Evolutionary conservation across 2,888 invertebrate species (phyloP), one percentile per base, ranked within the genome.

Genomic region (Scaptodrosophila latifasciaeformis): DNA sequence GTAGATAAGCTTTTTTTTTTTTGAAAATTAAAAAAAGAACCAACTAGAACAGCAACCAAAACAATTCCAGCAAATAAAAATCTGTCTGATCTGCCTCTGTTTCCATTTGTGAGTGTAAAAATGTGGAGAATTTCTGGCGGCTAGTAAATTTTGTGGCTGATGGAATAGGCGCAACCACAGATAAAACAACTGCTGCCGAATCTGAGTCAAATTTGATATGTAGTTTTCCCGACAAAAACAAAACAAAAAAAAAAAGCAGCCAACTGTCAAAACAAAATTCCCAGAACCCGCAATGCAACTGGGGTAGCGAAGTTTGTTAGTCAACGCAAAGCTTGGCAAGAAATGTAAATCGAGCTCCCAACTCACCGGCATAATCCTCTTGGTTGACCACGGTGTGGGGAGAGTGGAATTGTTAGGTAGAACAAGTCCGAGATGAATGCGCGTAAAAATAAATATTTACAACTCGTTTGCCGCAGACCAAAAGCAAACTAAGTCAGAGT

Each of bases 371-470:
- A 49, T 57, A 44, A 49, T 40, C 37, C 49, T 47, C 15, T 58
- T 27, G 31, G 59, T 34, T 19, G 58, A 39, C 43, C 49, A 40
- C n/a, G n/a, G n/a, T n/a, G n/a, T n/a, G n/a, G n/a, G 49, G 31
- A 19, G n/a, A 37, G 54, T 24, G 30, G 24, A 67, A 60, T 59
- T 58, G 68, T 68, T 65, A 59, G 56, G 65, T 60, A 68, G 69
- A 53, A 62, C 57, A 39, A 62, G 69, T 15, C 15, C 10, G 66
- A 65, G 18, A 17, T 81, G 68, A 76, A 60, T 54, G 59, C 75
- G 67, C 68, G 81, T 81, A 76, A 79, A 76, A 81, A 76, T 76
- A 76, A 76, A 76, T 76, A 76, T 76, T 76, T 76, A 76, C 81
- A 76, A 76, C 80, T 76, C 76, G 76, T 76, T 76, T 76, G 76